These are phyloP conservation scores for Pemphigus obesinymphae DNA, from an alignment of 1,140 invertebrate genomes.

Conservation along the genomic window DNA sequence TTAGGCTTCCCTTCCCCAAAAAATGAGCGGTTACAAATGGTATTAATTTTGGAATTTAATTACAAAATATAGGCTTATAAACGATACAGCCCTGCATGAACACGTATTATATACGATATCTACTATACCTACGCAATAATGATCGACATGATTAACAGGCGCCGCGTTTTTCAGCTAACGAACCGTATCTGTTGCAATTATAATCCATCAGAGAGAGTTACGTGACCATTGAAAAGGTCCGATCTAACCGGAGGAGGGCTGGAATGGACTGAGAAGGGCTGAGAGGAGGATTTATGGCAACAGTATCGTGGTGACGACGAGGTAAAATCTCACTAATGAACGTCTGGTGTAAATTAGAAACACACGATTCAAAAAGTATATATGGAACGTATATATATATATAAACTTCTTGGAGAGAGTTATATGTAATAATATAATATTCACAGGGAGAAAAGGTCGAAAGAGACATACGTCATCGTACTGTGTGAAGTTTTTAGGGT, in stretches of 20 bases:
- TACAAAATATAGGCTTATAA: no score
- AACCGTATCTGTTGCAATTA: slow-evolving; percentile 25
- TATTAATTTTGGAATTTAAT: no score
- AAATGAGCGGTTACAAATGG: no score
- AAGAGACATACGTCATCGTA: background rate
- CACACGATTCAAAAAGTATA: background rate
- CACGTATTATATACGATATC: no score
- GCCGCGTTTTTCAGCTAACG: slow-evolving; percentile 7
- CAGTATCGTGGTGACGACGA: background rate
- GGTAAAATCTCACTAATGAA: slow-evolving; percentile 34
- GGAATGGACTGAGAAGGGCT: background rate
- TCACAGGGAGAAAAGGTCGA: background rate
- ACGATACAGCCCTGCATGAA: no score
- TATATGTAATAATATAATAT: no score
- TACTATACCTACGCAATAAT: background rate
- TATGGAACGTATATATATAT: background rate
- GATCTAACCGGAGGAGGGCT: background rate
- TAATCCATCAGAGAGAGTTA: background rate
- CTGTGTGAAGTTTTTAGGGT: background rate
- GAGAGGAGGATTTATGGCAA: no score
- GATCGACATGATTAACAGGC: background rate
- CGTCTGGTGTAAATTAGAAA: slow-evolving; percentile 29
- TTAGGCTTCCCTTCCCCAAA: no score
- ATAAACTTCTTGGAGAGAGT: background rate
- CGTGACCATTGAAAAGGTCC: slow-evolving; percentile 36